phyloP scores from a whole-genome alignment of 2,888 invertebrate species.

The Diaphora mendica region DNA sequence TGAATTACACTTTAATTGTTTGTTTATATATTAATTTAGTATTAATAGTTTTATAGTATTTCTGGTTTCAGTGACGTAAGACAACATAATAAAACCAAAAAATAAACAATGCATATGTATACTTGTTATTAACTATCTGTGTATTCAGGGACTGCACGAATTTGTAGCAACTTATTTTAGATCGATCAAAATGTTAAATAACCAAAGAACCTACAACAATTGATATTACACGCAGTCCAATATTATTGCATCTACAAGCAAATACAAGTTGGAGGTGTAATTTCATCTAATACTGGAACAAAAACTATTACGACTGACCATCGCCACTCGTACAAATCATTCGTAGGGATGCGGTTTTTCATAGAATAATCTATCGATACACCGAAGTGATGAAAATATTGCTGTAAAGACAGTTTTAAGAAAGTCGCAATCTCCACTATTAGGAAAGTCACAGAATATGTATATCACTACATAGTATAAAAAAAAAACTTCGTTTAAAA shows the following conservation, averaged over 20 bases:
- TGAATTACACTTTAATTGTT: too few relatives aligned
- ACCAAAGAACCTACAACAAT: slow-evolving; percentile 47
- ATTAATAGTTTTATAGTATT: too few relatives aligned
- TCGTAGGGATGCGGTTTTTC: slow-evolving; percentile 38
- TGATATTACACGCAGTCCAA: slow-evolving; percentile 51
- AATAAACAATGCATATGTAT: too few relatives aligned
- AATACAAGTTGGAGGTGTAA: slow-evolving; percentile 64
- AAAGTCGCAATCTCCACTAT: not conserved
- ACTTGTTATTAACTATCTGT: too few relatives aligned
- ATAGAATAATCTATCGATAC: not conserved
- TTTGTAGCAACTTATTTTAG: too few relatives aligned
- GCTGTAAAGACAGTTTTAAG: not conserved
- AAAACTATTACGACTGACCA: slow-evolving; percentile 67
- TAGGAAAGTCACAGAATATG: not conserved
- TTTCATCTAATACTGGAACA: slow-evolving; percentile 70
- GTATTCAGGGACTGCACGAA: too few relatives aligned
- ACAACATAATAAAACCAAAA: too few relatives aligned
- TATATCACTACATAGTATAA: too few relatives aligned
- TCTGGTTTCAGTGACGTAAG: too few relatives aligned
- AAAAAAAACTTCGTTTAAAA: too few relatives aligned
- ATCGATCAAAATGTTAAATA: slow-evolving; percentile 26
- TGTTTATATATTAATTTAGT: too few relatives aligned
- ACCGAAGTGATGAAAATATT: not conserved
- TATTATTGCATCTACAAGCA: slow-evolving; percentile 68
- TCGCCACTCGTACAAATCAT: slow-evolving; percentile 54